Base-by-base conservation (phyloP, 2,888 invertebrate species). In the Bruchidius siliquastri region DNA sequence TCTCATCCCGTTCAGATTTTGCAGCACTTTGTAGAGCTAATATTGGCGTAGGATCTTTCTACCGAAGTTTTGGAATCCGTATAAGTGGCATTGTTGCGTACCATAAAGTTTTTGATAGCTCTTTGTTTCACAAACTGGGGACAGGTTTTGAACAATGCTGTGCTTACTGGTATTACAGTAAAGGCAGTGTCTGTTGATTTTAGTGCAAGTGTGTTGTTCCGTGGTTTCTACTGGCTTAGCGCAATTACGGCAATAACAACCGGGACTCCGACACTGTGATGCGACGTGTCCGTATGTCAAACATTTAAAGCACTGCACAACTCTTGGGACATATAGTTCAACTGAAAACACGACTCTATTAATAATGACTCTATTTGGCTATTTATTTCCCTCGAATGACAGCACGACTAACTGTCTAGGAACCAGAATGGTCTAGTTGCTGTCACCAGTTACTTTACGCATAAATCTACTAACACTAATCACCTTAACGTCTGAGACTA, bases 251-350 rank as follows among this genome's bases (percentile, higher is more conserved):
- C 71, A 71, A 2, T 0, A 13, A 13, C 18, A 20, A 20, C 20
- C 20, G 21, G 21, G 21, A 67, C 22, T 67, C 4, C 22, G 21
- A 22, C 72, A 72, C 20, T 22, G 26, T 18, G 22, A 68, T 8
- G 67, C 18, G 21, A 67, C 26, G 20, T 72, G 72, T 0, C 72
- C 72, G 26, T 21, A 72, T 67, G n/a, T 67, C 22, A 67, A 30
- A 26, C 70, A 70, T 70, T 21, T 69, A 18, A 70, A 72, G 20
- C 72, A 72, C 20, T 70, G 72, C 2, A 32, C 26, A 0, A 72
- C 72, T 22, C 22, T 70, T 8, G 21, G 20, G 18, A 70, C 8
- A 49, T n/a, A 72, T 22, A 6, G 70, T 21, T 70, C 70, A 1
- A 72, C 72, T 26, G 20, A 30, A n/a, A 70, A 67, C n/a, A 49